phyloP scores from a whole-genome alignment of 2,888 invertebrate species.

The Xylocampa areola region DNA sequence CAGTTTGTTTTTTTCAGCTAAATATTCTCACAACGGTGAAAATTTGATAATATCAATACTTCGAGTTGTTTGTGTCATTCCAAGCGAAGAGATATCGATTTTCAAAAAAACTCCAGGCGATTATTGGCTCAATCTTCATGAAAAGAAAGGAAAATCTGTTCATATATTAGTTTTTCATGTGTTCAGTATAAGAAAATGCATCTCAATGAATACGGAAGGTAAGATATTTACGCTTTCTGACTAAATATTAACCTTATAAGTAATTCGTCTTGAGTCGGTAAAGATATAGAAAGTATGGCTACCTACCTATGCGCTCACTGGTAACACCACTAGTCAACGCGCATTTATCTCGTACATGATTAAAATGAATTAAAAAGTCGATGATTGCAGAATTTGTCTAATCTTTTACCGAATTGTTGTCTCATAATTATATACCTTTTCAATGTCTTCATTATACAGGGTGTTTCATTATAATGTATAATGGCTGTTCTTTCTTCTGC shows the following conservation, averaged over 20 bases:
- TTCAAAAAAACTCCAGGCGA: conserved; percentile 52
- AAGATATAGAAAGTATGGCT: too few relatives aligned
- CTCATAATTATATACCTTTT: too few relatives aligned
- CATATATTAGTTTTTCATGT: conserved; percentile 60
- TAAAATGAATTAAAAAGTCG: too few relatives aligned
- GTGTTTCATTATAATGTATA: too few relatives aligned
- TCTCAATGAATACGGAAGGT: conserved; percentile 53
- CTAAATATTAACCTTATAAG: background rate
- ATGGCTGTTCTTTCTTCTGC: too few relatives aligned
- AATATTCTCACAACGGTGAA: conserved; percentile 60
- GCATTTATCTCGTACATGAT: too few relatives aligned
- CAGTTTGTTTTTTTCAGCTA: conserved; percentile 50
- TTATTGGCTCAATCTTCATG: conserved; percentile 61
- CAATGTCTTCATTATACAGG: too few relatives aligned
- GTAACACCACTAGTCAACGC: too few relatives aligned
- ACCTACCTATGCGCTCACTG: too few relatives aligned
- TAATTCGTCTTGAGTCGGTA: too few relatives aligned
- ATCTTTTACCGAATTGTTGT: too few relatives aligned
- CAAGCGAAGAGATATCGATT: conserved; percentile 47
- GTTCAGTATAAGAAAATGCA: conserved; percentile 62
- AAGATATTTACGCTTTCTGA: conserved; percentile 9
- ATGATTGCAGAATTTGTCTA: too few relatives aligned
- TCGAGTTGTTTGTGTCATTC: conserved; percentile 58
- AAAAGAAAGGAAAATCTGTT: conserved; percentile 56
- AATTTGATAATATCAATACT: conserved; percentile 59